These are phyloP conservation scores for Pedionomus torquatus DNA, from an alignment of 2,113 vertebrate species.

Conservation along the genomic window DNA sequence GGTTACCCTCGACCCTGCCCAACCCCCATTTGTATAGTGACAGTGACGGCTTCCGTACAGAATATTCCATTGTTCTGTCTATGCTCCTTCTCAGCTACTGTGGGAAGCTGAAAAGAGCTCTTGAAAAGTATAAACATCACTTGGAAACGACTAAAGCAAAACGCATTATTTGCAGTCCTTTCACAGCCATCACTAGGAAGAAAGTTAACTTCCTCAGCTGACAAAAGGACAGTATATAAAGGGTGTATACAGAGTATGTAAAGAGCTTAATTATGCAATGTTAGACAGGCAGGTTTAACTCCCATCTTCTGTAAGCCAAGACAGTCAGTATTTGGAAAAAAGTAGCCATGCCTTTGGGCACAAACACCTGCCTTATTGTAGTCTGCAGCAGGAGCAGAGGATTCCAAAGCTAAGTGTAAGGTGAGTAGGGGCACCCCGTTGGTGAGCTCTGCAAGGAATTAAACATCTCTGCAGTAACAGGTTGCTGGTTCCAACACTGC, in stretches of 20 bases:
- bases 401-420: background rate
- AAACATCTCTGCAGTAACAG: background rate
- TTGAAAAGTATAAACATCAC: background rate
- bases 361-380: background rate
- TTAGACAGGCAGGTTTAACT: background rate
- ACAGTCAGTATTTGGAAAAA: background rate
- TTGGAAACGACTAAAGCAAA: background rate
- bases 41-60: background rate
- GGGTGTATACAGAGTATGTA: background rate
- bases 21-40: background rate
- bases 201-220: background rate
- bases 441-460: background rate
- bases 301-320: background rate
- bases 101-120: background rate
- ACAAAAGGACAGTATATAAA: background rate
- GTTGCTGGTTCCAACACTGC: background rate
- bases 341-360: background rate
- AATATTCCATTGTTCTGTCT: background rate
- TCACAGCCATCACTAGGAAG: background rate
- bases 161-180: background rate
- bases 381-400: background rate
- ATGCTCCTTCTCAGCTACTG: background rate
- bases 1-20: too few relatives aligned
- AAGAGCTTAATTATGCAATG: background rate
- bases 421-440: background rate